Evolutionary conservation across 2,797 vertebrate species (phyloP).

Genomic region (Apodemus agrarius): DNA sequence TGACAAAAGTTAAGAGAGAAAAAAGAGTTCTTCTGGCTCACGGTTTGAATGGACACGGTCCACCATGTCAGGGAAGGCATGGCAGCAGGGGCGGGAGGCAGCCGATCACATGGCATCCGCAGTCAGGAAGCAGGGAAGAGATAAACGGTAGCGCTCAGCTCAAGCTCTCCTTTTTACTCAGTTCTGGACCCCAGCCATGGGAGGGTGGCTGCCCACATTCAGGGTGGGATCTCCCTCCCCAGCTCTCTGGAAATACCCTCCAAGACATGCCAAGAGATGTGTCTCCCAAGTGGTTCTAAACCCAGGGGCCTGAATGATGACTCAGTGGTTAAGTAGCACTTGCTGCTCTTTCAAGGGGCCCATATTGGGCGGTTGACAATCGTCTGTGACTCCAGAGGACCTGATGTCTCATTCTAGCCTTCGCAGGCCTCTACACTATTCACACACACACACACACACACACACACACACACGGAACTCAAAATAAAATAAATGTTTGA

Average conservation of each 20-base stretch:
- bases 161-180: not conserved
- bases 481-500: not conserved
- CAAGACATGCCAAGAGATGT: not conserved
- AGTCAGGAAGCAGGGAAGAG: not conserved
- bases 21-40: too few species aligned
- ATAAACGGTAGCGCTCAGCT: rapidly evolving
- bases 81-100: too few species aligned
- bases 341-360: not conserved
- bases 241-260: not conserved
- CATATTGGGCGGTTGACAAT: not conserved
- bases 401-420: not conserved
- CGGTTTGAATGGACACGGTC: too few species aligned
- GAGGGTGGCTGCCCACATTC: not conserved
- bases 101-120: too few species aligned
- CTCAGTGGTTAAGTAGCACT: not conserved
- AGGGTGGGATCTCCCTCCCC: not conserved
- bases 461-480: not conserved
- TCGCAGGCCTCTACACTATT: rapidly evolving
- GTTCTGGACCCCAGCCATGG: not conserved
- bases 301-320: not conserved
- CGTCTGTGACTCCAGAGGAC: not conserved
- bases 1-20: too few species aligned
- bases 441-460: not conserved
- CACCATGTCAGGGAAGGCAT: too few species aligned
- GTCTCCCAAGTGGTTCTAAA: not conserved